Evolutionary conservation across 2,888 invertebrate genomes (phyloP).

Genomic region (Ochlodes sylvanus): DNA sequence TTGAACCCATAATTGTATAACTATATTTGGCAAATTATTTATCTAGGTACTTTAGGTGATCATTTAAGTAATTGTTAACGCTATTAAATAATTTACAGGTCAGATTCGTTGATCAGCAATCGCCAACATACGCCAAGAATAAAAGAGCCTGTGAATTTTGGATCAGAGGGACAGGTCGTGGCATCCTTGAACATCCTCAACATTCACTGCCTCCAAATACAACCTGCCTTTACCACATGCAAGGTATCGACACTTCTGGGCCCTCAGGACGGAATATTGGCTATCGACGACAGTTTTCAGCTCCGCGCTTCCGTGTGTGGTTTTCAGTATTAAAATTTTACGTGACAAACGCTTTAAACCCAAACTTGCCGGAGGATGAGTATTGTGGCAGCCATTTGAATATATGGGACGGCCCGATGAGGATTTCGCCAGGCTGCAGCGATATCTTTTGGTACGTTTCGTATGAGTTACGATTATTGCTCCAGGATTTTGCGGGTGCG

Average conservation of each 20-base stretch:
- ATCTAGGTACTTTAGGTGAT: too few species aligned
- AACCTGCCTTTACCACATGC: constrained; percentile 94
- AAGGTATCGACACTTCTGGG: constrained; percentile 86
- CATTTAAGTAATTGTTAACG: not conserved
- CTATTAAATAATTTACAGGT: constrained; percentile 84
- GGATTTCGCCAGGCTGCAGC: constrained; percentile 90
- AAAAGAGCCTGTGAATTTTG: constrained; percentile 94
- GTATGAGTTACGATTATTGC: constrained; percentile 35
- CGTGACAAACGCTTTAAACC: constrained; percentile 87
- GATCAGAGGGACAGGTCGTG: constrained; percentile 91
- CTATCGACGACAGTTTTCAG: constrained; percentile 84
- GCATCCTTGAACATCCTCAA: constrained; percentile 92
- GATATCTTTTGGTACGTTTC: constrained; percentile 91
- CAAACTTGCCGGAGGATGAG: constrained; percentile 88
- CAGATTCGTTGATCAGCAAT: constrained; percentile 92
- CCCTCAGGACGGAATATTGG: constrained; percentile 84
- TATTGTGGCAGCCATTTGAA: constrained; percentile 93
- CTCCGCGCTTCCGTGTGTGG: constrained; percentile 93
- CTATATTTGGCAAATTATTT: too few species aligned
- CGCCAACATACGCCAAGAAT: constrained; percentile 93
- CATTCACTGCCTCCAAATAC: constrained; percentile 95
- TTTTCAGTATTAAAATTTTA: constrained; percentile 94
- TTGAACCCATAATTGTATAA: too few species aligned
- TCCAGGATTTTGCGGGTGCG: constrained; percentile 1
- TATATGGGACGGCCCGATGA: constrained; percentile 94